Percentiles rank a stretch among this genome's conserved stretches.
phyloP scores from a whole-genome alignment of 2,888 invertebrate species.

The Griposia aprilina region DNA sequence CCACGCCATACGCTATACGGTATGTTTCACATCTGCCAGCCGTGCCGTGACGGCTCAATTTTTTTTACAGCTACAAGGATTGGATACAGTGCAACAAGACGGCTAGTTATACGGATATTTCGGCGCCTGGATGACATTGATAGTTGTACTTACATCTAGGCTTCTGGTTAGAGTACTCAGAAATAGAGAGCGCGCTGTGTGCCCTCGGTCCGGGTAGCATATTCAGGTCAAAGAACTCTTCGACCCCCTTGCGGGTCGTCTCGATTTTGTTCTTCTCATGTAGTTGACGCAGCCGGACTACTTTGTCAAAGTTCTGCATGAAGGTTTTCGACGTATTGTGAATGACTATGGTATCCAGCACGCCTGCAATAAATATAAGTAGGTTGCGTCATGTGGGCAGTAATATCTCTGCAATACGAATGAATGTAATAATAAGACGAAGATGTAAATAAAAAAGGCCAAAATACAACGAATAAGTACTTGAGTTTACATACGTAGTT shows the following conservation, averaged over 20 bases:
- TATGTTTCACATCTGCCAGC: too few relatives aligned
- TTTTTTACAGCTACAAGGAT: too few relatives aligned
- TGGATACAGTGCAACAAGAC: neutral
- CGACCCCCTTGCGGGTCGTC: conserved; percentile 75
- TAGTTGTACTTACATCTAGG: conserved; percentile 75
- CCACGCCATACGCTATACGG: too few relatives aligned
- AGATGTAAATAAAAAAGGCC: neutral
- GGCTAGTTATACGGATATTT: too few relatives aligned
- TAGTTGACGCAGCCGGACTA: conserved; percentile 87
- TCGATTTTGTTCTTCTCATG: conserved; percentile 81
- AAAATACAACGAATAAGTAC: neutral
- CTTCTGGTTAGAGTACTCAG: conserved; percentile 77
- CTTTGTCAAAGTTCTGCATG: conserved; percentile 91
- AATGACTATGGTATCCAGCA: conserved; percentile 91
- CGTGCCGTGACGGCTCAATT: too few relatives aligned
- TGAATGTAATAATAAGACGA: neutral
- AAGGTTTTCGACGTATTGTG: conserved; percentile 91
- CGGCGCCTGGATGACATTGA: neutral
- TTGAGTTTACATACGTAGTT: conserved; percentile 88
- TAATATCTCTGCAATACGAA: neutral
- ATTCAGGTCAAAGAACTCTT: conserved; percentile 85
- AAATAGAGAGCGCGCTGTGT: conserved; percentile 78
- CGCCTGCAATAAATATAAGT: conserved; percentile 81
- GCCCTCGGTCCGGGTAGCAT: conserved; percentile 82
- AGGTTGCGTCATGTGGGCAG: neutral